Conservation (phyloP, 2,888 invertebrate species). For the Agrochola macilenta region DNA sequence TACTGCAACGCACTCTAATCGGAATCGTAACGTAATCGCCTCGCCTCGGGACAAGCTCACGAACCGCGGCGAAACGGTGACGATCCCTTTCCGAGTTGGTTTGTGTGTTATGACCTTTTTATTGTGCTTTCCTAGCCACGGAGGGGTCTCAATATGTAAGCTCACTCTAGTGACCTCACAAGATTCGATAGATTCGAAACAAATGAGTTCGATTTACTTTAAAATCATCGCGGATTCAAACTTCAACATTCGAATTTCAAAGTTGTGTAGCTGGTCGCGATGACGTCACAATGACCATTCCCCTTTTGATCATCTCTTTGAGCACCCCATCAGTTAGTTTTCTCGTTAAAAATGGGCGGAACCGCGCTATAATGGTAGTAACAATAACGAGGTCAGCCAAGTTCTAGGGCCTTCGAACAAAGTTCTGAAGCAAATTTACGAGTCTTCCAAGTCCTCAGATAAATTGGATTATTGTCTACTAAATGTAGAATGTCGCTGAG, state of each 20-base stretch:
- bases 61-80: no score
- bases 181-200: background rate
- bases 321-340: background rate
- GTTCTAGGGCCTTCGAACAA: constrained; percentile 68
- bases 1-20: no score
- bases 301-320: background rate
- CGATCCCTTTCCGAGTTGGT: no score
- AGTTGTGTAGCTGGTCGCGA: background rate
- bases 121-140: background rate
- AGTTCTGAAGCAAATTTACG: constrained; percentile 77
- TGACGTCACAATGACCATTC: background rate
- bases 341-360: constrained; percentile 25
- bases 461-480: constrained; percentile 84
- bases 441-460: constrained; percentile 74
- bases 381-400: constrained; percentile 63
- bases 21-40: no score
- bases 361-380: constrained; percentile 29
- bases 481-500: constrained; percentile 74
- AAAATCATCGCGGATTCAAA: background rate
- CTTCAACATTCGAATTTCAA: background rate
- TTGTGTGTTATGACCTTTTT: no score
- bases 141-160: background rate
- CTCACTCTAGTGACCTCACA: background rate
- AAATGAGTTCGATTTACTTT: background rate
- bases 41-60: no score